Conservation (phyloP, 2,888 invertebrate species). For the Phrixothrix hirtus region DNA sequence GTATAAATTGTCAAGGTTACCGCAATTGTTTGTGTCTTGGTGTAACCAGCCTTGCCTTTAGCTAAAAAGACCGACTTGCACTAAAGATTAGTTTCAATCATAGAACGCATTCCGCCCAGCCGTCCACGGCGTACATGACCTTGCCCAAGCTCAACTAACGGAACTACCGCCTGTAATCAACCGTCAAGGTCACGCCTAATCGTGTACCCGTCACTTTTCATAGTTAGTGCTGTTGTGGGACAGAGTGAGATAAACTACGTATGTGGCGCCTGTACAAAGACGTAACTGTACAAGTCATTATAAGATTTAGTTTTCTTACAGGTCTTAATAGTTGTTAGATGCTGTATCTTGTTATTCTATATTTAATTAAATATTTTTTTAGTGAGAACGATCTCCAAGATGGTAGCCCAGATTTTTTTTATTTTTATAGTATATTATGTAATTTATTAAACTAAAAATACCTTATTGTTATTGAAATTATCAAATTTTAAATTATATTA, state of each 20-base stretch:
- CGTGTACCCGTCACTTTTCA: conserved; percentile 30
- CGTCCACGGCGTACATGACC: conserved; percentile 35
- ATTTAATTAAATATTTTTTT: no score
- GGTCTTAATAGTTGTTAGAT: conserved; percentile 8
- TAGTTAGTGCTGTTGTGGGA: conserved; percentile 12
- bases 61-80: not conserved
- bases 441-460: no score
- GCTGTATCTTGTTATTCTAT: not conserved
- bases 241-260: conserved; percentile 11
- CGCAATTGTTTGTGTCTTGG: not conserved
- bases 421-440: no score
- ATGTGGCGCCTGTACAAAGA: conserved; percentile 20
- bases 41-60: not conserved
- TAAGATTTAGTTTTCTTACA: conserved; percentile 6
- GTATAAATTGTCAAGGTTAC: not conserved
- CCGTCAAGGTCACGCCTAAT: conserved; percentile 37
- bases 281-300: conserved; percentile 18
- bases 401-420: no score
- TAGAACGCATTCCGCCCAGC: conserved; percentile 6
- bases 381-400: no score
- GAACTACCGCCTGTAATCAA: conserved; percentile 39
- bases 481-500: no score
- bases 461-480: no score
- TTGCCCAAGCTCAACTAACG: conserved; percentile 41
- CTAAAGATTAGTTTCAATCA: not conserved